Evolutionary conservation across 2,113 vertebrate species (phyloP).

Genomic region (Addax nasomaculatus): DNA sequence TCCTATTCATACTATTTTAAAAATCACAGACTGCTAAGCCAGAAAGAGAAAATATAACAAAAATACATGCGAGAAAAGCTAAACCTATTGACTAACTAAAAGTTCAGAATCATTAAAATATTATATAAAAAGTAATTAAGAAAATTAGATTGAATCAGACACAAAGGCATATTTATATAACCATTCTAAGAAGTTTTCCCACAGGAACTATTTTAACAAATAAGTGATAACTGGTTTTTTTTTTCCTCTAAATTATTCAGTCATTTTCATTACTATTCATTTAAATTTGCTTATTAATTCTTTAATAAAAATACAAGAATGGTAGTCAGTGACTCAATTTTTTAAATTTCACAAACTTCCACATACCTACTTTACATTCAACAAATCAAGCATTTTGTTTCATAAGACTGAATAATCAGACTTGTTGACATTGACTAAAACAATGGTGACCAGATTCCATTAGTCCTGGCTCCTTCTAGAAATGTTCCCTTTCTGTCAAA

Average conservation of each 20-base stretch:
- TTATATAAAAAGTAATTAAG: not conserved
- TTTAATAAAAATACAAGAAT: not conserved
- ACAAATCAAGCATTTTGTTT: not conserved
- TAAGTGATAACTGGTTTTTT: not conserved
- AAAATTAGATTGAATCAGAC: not conserved
- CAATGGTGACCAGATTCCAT: not conserved
- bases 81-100: not conserved
- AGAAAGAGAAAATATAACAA: not conserved
- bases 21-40: not conserved
- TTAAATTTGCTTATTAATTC: not conserved
- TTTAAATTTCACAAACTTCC: not conserved
- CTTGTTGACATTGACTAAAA: not conserved
- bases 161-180: not conserved
- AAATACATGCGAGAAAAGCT: not conserved
- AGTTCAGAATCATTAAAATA: not conserved
- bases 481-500: not conserved
- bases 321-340: not conserved
- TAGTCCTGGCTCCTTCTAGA: not conserved
- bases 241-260: not conserved
- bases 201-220: not conserved
- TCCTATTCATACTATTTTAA: not conserved
- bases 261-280: not conserved
- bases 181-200: not conserved
- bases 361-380: not conserved
- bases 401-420: not conserved